Evolutionary conservation across 1,140 invertebrate species (phyloP).

Genomic region (Bombus pascuorum): DNA sequence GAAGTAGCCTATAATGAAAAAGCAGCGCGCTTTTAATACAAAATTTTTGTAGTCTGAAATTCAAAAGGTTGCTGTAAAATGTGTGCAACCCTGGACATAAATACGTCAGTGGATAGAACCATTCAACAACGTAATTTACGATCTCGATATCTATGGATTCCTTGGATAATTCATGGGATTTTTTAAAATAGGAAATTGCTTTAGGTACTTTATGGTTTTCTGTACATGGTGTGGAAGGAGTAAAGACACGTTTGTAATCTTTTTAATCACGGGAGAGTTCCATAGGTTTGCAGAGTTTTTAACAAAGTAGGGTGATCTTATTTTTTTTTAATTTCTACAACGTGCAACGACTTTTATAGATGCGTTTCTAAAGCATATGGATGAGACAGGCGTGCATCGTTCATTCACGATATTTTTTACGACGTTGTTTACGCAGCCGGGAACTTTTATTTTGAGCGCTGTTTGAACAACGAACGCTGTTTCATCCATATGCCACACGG

Average conservation of each 20-base stretch:
- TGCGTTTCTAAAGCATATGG: conserved; percentile 23
- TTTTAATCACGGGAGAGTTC: background rate
- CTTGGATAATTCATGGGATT: background rate
- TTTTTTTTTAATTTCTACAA: background rate
- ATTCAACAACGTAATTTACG: background rate
- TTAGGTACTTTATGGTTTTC: background rate
- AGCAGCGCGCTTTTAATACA: too few species aligned
- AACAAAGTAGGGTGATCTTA: background rate
- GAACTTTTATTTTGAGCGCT: conserved; percentile 12
- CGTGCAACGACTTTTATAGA: conserved; percentile 16
- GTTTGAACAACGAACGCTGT: conserved; percentile 13
- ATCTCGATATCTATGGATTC: background rate
- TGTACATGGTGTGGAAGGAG: background rate
- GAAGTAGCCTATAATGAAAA: too few species aligned
- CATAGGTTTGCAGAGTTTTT: background rate
- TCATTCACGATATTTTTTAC: background rate
- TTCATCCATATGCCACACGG: conserved; percentile 42
- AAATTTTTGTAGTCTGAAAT: too few species aligned
- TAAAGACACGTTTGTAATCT: background rate
- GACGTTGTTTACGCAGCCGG: background rate
- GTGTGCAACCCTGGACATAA: too few species aligned
- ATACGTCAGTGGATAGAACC: too few species aligned
- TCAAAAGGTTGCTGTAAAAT: too few species aligned
- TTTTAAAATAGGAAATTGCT: background rate
- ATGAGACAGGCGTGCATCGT: conserved; percentile 38